phyloP scores from a whole-genome alignment of 37 sponge, comb jelly and placozoan species.

The Mnemiopsis leidyi region DNA sequence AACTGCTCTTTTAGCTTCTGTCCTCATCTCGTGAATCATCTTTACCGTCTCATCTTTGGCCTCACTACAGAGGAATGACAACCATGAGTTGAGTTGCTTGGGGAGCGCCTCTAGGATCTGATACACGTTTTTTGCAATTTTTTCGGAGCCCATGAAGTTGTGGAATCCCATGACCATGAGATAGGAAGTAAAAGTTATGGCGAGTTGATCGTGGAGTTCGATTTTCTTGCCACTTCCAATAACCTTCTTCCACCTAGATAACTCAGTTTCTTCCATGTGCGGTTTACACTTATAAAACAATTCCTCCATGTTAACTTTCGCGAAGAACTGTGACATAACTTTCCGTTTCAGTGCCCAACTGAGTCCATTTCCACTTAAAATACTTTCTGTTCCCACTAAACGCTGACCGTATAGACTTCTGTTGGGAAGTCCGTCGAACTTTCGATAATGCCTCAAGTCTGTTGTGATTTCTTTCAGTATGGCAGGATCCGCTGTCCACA shows the following conservation, averaged over 20 bases:
- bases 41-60: not conserved
- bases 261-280: not conserved
- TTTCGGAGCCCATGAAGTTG: not conserved
- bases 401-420: not conserved
- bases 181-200: not conserved
- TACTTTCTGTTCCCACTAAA: conserved; percentile 16
- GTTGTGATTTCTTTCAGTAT: not conserved
- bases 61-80: not conserved
- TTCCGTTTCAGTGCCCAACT: conserved; percentile 1
- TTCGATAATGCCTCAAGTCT: not conserved
- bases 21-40: not conserved
- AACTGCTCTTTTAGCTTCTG: not conserved
- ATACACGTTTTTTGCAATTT: not conserved
- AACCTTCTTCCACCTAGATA: not conserved
- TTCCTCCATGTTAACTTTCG: conserved; percentile 3
- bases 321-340: not conserved
- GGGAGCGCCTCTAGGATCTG: not conserved
- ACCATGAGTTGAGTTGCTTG: not conserved
- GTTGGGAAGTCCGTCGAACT: not conserved
- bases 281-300: not conserved
- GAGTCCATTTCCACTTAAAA: conserved; percentile 2
- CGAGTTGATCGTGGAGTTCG: not conserved
- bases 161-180: not conserved
- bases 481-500: not conserved
- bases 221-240: not conserved